Conservation (phyloP, 1,140 invertebrate species). For the Leptinotarsa undecemlineata region DNA sequence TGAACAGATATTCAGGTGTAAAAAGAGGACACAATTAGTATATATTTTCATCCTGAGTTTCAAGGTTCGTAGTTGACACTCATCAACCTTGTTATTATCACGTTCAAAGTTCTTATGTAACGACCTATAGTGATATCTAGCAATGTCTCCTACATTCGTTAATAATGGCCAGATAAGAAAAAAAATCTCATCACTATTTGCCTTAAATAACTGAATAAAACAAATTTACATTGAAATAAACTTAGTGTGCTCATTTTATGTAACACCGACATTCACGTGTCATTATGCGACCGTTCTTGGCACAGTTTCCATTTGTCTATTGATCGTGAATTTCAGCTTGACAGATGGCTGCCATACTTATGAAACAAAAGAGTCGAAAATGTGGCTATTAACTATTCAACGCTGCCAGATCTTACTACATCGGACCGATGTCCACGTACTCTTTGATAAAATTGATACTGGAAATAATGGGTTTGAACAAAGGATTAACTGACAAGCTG, state of each 20-base stretch:
- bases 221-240: background rate
- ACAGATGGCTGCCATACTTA: background rate
- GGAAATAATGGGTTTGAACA: conserved; percentile 2
- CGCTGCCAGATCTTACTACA: no score
- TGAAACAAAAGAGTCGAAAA: background rate
- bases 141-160: background rate
- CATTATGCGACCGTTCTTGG: conserved; percentile 21
- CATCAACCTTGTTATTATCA: background rate
- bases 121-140: background rate
- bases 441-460: background rate
- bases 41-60: background rate
- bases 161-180: background rate
- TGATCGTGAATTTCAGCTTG: background rate
- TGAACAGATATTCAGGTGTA: no score
- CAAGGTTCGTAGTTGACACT: background rate
- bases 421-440: background rate
- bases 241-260: conserved; percentile 8
- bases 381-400: background rate
- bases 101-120: background rate
- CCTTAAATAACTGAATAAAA: no score
- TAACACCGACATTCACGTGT: conserved; percentile 22
- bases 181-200: no score
- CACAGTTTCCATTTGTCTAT: conserved; percentile 12
- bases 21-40: no score
- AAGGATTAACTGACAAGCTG: background rate